Evolutionary conservation across 2,797 vertebrate genomes (phyloP).

Genomic region (Valencia hispanica): DNA sequence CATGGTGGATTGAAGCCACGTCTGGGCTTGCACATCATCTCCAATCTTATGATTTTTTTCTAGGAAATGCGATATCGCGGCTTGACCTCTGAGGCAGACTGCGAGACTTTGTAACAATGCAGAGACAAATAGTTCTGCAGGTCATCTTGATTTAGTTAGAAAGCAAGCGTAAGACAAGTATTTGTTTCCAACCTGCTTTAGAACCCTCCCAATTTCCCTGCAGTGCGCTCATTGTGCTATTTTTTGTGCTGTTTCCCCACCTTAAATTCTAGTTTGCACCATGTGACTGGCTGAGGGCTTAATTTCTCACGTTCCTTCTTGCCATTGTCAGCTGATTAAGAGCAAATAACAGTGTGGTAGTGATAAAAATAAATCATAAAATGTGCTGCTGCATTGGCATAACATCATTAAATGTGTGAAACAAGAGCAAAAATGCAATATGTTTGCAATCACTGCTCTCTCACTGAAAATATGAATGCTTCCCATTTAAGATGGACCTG

Average conservation of each 20-base stretch:
- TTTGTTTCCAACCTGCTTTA: background rate
- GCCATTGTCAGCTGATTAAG: conserved; percentile 25
- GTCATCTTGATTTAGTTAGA: conserved; percentile 28
- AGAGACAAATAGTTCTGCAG: conserved; percentile 16
- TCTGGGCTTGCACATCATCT: conserved; percentile 31
- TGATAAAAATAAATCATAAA: background rate
- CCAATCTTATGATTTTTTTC: conserved; percentile 42
- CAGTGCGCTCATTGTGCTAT: background rate
- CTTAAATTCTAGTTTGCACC: conserved; percentile 7
- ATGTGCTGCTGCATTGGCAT: too few relatives aligned
- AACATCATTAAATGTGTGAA: conserved; percentile 2
- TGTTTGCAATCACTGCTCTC: background rate
- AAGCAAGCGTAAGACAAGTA: background rate
- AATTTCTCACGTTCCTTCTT: conserved; percentile 2
- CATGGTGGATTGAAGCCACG: conserved; percentile 25
- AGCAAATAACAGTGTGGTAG: background rate
- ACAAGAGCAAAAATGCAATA: background rate
- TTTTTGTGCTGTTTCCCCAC: conserved; percentile 14
- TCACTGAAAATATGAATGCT: background rate
- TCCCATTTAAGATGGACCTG: background rate
- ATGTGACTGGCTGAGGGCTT: background rate
- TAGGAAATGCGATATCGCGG: conserved; percentile 44
- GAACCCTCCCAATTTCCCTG: conserved; percentile 7
- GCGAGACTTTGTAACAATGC: conserved; percentile 19
- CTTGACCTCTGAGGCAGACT: conserved; percentile 41